phyloP scores from a whole-genome alignment of 53 echinoderm and acorn worm genomes.

The Mesocentrotus franciscanus region DNA sequence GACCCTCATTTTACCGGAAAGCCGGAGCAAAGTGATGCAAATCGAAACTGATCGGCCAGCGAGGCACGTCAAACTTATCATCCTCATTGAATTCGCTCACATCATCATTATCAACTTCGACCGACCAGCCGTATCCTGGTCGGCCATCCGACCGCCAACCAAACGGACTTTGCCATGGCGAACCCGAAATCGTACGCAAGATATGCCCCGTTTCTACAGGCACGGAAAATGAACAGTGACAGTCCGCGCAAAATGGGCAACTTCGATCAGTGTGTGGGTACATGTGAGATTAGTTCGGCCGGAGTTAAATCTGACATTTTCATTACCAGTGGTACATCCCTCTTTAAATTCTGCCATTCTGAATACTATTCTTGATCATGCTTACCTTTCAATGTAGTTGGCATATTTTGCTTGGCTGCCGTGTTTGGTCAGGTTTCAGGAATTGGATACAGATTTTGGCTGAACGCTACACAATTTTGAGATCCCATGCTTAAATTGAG shows the following conservation, averaged over 20 bases:
- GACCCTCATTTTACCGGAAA: slow-evolving; percentile 32
- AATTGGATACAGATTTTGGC: neutral
- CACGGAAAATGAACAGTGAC: slow-evolving; percentile 48
- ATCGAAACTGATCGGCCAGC: slow-evolving; percentile 37
- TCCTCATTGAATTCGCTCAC: slow-evolving; percentile 48
- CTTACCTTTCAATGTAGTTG: neutral
- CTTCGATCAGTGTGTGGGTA: slow-evolving; percentile 29
- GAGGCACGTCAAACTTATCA: slow-evolving; percentile 25
- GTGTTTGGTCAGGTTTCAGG: neutral
- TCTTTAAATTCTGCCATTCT: slow-evolving; percentile 45
- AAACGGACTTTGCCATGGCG: slow-evolving; percentile 45
- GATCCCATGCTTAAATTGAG: neutral
- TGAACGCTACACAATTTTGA: neutral
- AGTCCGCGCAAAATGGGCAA: slow-evolving; percentile 41
- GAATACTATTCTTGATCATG: slow-evolving; percentile 29
- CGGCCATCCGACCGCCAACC: slow-evolving; percentile 19
- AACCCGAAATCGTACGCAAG: neutral
- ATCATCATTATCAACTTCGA: slow-evolving; percentile 40
- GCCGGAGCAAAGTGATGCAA: slow-evolving; percentile 35
- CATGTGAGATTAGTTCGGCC: neutral
- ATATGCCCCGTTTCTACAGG: slow-evolving; percentile 4
- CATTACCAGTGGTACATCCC: slow-evolving; percentile 54
- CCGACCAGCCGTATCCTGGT: neutral
- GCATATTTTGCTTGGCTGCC: slow-evolving; percentile 49
- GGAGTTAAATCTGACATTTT: slow-evolving; percentile 58